Evolutionary conservation across 2,797 vertebrate genomes (phyloP), one percentile per base, ranked within the genome.

Genomic region (Dromococcyx pavoninus): DNA sequence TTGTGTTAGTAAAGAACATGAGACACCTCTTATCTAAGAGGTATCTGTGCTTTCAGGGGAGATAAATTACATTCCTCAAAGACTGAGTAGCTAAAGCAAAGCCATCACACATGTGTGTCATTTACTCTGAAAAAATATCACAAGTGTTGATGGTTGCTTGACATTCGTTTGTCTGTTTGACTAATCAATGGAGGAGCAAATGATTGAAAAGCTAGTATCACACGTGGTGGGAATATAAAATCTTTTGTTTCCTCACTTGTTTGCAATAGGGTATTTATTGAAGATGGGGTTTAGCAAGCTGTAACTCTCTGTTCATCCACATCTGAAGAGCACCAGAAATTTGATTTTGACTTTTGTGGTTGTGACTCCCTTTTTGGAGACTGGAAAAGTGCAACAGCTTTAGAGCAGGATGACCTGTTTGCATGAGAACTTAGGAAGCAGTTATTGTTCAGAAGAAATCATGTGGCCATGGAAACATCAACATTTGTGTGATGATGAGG

Each of bases 91-190:
- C 7, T 82, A 78, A 87, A 87, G 80, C 41, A 84, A 75, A 81
- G 21, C 0, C 3, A 61, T 54, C 1, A 0, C 33, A 54, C 8
- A 9, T 27, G 8, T 61, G 17, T 30, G 64, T 71, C 11, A 53
- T 62, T 93, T 90, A 69, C 54, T 61, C 17, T 65, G 43, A 82
- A 91, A 90, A 91, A 91, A 72, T 53, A 85, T 61, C 66, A 67
- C 37, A 78, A 21, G 9, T 37, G 11, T 48, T 32, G 9, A 16
- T 86, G 27, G 23, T 50, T 89, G 54, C 25, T 79, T 87, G 70
- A 75, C 41, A 64, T 85, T 81, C 67, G 41, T 57, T 53, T 15
- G 46, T 74, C 67, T 85, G 30, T 85, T 89, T 91, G 74, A 89
- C 17, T 77, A 86, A 78, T 72, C 54, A 75, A 5, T 72, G 39